Percentiles rank a stretch among this genome's conserved stretches.
phyloP scores from a whole-genome alignment of 2,797 vertebrate species.

The Chanos chanos region DNA sequence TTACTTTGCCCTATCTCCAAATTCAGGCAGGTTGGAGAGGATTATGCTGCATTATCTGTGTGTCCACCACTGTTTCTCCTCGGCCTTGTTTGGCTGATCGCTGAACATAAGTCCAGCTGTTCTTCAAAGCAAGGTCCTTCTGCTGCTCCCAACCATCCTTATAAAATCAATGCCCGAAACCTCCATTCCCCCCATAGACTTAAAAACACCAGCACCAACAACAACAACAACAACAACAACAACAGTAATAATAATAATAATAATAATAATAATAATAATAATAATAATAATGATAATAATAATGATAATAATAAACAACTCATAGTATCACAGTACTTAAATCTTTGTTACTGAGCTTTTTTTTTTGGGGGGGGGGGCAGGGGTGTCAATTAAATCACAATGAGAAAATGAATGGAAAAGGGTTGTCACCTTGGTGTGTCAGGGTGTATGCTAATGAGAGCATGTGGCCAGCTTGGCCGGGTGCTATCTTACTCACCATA shows the following conservation, averaged over 20 bases:
- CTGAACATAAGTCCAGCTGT: slow-evolving; percentile 33
- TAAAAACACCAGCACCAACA: too few species aligned
- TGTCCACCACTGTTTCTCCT: slow-evolving; percentile 30
- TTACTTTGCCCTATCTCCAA: slow-evolving; percentile 40
- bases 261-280: too few species aligned
- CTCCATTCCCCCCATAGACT: too few species aligned
- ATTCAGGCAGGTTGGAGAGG: slow-evolving; percentile 37
- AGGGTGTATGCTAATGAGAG: slow-evolving; percentile 21
- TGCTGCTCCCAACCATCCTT: neutral
- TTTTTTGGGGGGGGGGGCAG: too few species aligned
- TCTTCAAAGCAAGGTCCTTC: slow-evolving; percentile 15
- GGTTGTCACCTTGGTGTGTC: slow-evolving; percentile 25
- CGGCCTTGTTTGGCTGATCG: slow-evolving; percentile 33
- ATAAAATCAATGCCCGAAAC: slow-evolving; percentile 13
- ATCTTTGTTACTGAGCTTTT: too few species aligned
- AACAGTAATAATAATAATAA: too few species aligned
- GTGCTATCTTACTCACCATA: slow-evolving; percentile 67
- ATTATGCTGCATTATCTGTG: slow-evolving; percentile 44
- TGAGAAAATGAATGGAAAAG: too few species aligned
- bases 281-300: too few species aligned
- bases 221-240: too few species aligned
- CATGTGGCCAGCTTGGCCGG: slow-evolving; percentile 19
- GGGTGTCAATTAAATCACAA: too few species aligned
- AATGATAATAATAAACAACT: too few species aligned
- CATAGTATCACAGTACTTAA: too few species aligned